These are phyloP conservation scores for Blomia tropicalis DNA, from an alignment of 2,888 invertebrate species.

Conservation along the genomic window DNA sequence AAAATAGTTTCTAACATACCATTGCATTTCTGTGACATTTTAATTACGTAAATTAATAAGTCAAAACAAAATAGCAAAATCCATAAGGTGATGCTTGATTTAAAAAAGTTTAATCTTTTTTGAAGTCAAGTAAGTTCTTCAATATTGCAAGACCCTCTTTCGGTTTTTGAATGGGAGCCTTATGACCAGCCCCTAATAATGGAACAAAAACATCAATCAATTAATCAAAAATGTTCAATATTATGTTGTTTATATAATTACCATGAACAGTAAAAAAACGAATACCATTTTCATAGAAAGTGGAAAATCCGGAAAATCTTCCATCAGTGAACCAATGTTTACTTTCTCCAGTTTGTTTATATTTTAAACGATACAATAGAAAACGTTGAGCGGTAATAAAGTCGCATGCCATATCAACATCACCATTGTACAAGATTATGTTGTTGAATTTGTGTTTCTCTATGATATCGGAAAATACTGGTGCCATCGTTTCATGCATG, in stretches of 20 bases:
- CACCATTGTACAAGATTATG: not conserved
- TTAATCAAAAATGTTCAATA: too few species aligned
- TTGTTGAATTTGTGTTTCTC: not conserved
- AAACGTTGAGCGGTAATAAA: not conserved
- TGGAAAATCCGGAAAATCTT: not conserved
- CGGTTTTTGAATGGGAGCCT: not conserved
- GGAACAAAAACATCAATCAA: too few species aligned
- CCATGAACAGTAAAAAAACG: not conserved
- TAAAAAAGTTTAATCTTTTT: too few species aligned
- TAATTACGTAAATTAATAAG: too few species aligned
- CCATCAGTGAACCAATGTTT: not conserved
- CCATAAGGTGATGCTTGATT: too few species aligned
- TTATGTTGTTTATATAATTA: too few species aligned
- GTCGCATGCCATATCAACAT: not conserved
- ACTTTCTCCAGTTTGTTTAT: not conserved
- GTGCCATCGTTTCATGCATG: not conserved
- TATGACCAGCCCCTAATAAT: not conserved
- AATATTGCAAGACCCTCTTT: not conserved
- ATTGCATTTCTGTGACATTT: too few species aligned
- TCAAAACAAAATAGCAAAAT: too few species aligned
- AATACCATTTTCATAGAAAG: not conserved
- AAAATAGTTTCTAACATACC: too few species aligned
- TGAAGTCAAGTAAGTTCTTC: not conserved
- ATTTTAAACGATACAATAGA: not conserved
- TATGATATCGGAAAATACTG: not conserved